Evolutionary conservation across 2,888 invertebrate species (phyloP).

Genomic region (Agrilus biguttatus): DNA sequence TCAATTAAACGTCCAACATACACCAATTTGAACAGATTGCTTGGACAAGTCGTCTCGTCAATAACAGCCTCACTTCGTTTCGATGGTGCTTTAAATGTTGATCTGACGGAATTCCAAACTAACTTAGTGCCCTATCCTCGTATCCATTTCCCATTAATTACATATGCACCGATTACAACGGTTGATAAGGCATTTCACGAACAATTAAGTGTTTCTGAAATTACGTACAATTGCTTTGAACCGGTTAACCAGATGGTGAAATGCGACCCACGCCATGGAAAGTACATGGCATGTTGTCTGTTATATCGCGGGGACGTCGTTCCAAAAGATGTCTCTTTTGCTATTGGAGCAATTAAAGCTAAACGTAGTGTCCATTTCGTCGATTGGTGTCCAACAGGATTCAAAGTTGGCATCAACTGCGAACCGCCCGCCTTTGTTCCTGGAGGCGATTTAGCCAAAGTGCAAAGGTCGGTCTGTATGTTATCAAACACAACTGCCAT

Average conservation of each 20-base stretch:
- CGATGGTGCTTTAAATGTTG: slow-evolving; percentile 84
- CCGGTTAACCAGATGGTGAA: slow-evolving; percentile 89
- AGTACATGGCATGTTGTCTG: slow-evolving; percentile 95
- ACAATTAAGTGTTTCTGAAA: slow-evolving; percentile 77
- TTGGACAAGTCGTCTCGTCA: slow-evolving; percentile 80
- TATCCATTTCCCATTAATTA: slow-evolving; percentile 85
- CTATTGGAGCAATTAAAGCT: slow-evolving; percentile 42
- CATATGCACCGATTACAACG: slow-evolving; percentile 84
- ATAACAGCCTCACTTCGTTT: slow-evolving; percentile 86
- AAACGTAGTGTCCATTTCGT: slow-evolving; percentile 30
- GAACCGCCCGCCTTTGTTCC: slow-evolving; percentile 31
- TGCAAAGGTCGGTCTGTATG: too few species aligned
- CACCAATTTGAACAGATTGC: slow-evolving; percentile 73
- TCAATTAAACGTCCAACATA: slow-evolving; percentile 75
- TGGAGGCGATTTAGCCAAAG: slow-evolving; percentile 27
- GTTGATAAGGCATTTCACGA: slow-evolving; percentile 90
- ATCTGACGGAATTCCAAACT: slow-evolving; percentile 87
- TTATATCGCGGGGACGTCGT: slow-evolving; percentile 47
- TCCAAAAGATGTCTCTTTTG: slow-evolving; percentile 37
- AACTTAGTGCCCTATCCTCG: slow-evolving; percentile 87
- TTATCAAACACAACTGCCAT: too few species aligned
- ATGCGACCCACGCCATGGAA: slow-evolving; percentile 80
- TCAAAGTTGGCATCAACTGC: slow-evolving; percentile 34
- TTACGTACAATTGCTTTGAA: slow-evolving; percentile 90
- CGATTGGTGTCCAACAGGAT: slow-evolving; percentile 21